These are phyloP conservation scores for Labia minor DNA, from an alignment of 2,888 invertebrate species.

Conservation along the genomic window DNA sequence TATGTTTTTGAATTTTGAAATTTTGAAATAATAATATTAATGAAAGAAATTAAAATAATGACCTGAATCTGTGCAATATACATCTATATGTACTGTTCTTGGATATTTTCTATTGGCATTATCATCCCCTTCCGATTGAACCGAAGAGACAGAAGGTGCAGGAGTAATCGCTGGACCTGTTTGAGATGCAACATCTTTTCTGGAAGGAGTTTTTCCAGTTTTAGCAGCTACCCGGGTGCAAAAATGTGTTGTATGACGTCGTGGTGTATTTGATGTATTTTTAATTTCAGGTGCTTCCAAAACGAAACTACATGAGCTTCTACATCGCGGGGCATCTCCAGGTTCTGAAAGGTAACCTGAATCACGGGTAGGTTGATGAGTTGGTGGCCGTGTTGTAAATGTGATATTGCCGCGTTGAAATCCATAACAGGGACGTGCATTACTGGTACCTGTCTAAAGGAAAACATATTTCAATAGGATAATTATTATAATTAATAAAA, in stretches of 20 bases:
- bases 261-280: constrained; percentile 32
- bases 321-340: constrained; percentile 43
- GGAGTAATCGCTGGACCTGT: constrained; percentile 30
- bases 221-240: constrained; percentile 33
- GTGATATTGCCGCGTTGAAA: constrained; percentile 44
- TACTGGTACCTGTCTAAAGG: constrained; percentile 15
- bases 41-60: constrained; percentile 33
- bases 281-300: constrained; percentile 38
- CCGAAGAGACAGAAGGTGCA: constrained; percentile 20
- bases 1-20: too few species aligned
- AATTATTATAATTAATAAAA: too few species aligned
- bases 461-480: neutral
- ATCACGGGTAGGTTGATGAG: constrained; percentile 15
- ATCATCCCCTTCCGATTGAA: neutral
- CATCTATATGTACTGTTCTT: constrained; percentile 62
- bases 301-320: constrained; percentile 57
- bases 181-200: constrained; percentile 44
- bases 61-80: constrained; percentile 59
- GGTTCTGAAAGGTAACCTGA: constrained; percentile 48
- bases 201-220: constrained; percentile 25
- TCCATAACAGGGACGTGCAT: constrained; percentile 32
- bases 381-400: constrained; percentile 42
- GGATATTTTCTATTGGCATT: constrained; percentile 38
- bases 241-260: constrained; percentile 33
- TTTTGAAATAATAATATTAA: too few species aligned